Percentiles rank a stretch among this genome's conserved stretches.
Conservation (phyloP, 1,140 invertebrate species). For the Hyphantria cunea region DNA sequence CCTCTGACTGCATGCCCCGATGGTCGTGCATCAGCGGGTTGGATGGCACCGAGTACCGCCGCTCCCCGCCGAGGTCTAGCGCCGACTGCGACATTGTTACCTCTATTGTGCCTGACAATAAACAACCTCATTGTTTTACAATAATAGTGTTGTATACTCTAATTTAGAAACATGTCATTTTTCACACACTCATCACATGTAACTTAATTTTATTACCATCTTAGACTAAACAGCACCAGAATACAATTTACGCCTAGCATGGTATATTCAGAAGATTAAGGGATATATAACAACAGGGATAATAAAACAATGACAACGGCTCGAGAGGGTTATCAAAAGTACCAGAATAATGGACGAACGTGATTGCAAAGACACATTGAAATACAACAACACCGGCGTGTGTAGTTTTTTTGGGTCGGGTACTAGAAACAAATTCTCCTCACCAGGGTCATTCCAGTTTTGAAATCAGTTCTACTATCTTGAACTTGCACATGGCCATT, state of each 20-base stretch:
- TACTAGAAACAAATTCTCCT: constrained; percentile 4
- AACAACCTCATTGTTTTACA: background rate
- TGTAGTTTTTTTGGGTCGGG: no score
- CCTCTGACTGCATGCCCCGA: constrained; percentile 88
- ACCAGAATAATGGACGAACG: no score
- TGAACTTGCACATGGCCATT: constrained; percentile 44
- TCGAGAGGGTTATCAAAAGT: no score
- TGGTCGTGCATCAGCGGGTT: constrained; percentile 85
- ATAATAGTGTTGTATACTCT: background rate
- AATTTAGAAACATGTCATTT: background rate
- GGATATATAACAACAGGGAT: no score
- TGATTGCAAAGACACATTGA: no score
- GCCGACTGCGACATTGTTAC: constrained; percentile 66
- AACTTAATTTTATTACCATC: no score
- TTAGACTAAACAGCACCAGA: no score
- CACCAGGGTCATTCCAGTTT: constrained; percentile 57
- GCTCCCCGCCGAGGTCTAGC: constrained; percentile 82
- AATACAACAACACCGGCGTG: no score
- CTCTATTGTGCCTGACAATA: constrained; percentile 19
- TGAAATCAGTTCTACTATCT: constrained; percentile 18
- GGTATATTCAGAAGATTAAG: no score
- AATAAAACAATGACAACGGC: no score
- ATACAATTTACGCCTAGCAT: no score
- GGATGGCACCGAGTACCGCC: constrained; percentile 92
- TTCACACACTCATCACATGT: no score